Base-by-base conservation (phyloP, 23 tunicate genomes). In the Aplidium turbinatum region DNA sequence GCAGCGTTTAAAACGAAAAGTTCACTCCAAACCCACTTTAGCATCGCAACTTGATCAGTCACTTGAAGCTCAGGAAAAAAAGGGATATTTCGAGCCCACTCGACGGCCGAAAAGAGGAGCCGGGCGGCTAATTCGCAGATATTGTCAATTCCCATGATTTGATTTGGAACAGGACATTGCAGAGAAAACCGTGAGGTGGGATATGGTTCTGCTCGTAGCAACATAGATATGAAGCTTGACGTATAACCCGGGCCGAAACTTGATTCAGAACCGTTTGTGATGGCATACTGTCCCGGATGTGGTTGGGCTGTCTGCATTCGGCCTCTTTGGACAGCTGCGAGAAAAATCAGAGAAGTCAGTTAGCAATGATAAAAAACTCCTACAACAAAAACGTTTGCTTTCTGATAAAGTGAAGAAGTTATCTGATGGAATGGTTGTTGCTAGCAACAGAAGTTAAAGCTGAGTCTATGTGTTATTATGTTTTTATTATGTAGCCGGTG, bases 11-110 rank as follows among this genome's bases (percentile, higher is more conserved):
- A 78, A 56, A 95, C 99, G 35, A 95, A 95, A 13, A 95, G 86
- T 73, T 95, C 99, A 42, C 92, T 85, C 99, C 99, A 95, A 62
- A 92, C 95, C 96, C 96, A 95, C 65, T 95, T 95, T 38, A 95
- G 58, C 99, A 95, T 88, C 24, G 90, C 90, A 23, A 95, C 96
- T 58, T 95, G 99, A 48, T 95, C 99, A 7, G 96, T 79, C 50
- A 89, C 90, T 68, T 89, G 99, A 0, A 95, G 77, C 20, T 95
- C 92, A 24, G 92, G 96, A 55, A 95, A 88, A 69, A 82, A 89
- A n/a, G 99, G 96, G 34, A 89, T 89, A 50, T 85, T 83, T 68
- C 92, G 38, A 0, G 99, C 99, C 99, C 99, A 95, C 75, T 95
- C 99, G 21, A 95, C 96, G 28, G 99, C 99, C 58, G 92, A 88